Percentiles rank a stretch among this genome's conserved stretches.
Evolutionary conservation across 2,797 vertebrate genomes (phyloP).

Genomic region (Malacoctenus gilli): DNA sequence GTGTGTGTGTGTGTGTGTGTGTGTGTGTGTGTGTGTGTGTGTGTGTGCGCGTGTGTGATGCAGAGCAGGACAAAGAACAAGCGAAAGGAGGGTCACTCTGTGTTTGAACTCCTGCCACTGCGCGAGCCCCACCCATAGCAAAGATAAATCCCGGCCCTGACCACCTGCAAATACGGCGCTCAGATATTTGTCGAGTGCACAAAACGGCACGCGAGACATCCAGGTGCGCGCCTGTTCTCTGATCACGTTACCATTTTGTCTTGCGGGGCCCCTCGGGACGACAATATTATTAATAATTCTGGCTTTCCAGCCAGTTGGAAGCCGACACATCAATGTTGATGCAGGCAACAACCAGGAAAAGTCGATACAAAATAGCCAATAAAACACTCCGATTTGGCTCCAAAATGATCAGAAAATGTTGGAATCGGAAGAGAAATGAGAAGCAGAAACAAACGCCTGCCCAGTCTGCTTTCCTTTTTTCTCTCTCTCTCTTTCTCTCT

Average conservation of each 20-base stretch:
- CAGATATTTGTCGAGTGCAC: constrained; percentile 7
- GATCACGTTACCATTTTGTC: constrained; percentile 6
- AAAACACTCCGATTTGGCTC: constrained; percentile 5
- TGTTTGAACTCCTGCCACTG: constrained; percentile 43
- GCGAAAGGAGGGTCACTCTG: constrained; percentile 42
- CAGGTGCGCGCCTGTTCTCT: constrained; percentile 6
- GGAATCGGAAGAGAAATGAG: constrained; percentile 8
- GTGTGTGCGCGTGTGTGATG: constrained; percentile 28
- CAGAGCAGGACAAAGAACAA: constrained; percentile 34
- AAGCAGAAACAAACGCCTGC: constrained; percentile 13
- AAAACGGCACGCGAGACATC: background rate
- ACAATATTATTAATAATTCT: constrained; percentile 20
- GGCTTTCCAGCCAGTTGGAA: constrained; percentile 14
- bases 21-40: constrained; percentile 35
- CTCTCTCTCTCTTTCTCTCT: too few relatives aligned
- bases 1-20: constrained; percentile 46
- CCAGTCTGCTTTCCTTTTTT: background rate
- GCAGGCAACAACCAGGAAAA: constrained; percentile 2
- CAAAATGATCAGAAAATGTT: constrained; percentile 16
- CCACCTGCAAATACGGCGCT: constrained; percentile 32
- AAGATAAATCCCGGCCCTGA: constrained; percentile 40
- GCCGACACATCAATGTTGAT: constrained; percentile 6
- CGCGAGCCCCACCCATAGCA: constrained; percentile 32
- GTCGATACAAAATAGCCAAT: constrained; percentile 2
- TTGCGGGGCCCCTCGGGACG: constrained; percentile 12